Base-by-base conservation (phyloP, 2,888 invertebrate genomes). In the Agriopis aurantiaria region DNA sequence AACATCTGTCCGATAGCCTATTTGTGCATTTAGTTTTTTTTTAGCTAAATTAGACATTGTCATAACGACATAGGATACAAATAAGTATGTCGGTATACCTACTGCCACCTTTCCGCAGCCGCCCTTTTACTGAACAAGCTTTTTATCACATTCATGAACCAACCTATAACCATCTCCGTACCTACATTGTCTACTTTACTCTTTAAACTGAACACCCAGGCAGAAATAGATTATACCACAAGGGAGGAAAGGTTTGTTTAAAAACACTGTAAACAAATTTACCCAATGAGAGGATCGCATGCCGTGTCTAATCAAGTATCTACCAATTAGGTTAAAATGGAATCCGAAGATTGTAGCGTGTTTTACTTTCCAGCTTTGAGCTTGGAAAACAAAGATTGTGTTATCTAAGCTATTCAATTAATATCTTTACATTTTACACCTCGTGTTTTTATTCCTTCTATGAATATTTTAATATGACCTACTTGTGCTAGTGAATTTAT, bases 301-400 rank as follows among this genome's bases (percentile, higher is more conserved):
- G 74, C 60, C 60, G 60, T 17, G 43, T 65, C 68, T 69, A 71
- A 75, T 79, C 75, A 75, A 73, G 73, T 66, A 56, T 52, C 61
- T 8, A 53, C 66, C 73, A 77, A 77, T 77, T 75, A 73, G 66
- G 74, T 66, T 60, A 53, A 60, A 65, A 71, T 64, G 51, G 49
- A 53, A 77, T 72, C 55, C 62, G 12, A 60, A 58, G 17, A 58
- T 63, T 56, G 57, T 41, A 23, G 10, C 12, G 52, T 40, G 51
- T 62, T 46, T 17, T 10, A 11, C 48, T 10, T 14, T 52, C 10
- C 46, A 58, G 10, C 48, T 60, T 48, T 10, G 46, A 40, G 8
- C 7, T 9, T 53, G 52, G 43, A 23, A 48, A 33, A 52, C 51
- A 23, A 43, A 43, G n/a, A 61, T 56, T 14, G 46, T 43, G 51